Percentiles rank a stretch among this genome's conserved stretches.
Evolutionary conservation across 2,797 vertebrate genomes (phyloP).

Genomic region (Ctenochaetus hawaiiensis): DNA sequence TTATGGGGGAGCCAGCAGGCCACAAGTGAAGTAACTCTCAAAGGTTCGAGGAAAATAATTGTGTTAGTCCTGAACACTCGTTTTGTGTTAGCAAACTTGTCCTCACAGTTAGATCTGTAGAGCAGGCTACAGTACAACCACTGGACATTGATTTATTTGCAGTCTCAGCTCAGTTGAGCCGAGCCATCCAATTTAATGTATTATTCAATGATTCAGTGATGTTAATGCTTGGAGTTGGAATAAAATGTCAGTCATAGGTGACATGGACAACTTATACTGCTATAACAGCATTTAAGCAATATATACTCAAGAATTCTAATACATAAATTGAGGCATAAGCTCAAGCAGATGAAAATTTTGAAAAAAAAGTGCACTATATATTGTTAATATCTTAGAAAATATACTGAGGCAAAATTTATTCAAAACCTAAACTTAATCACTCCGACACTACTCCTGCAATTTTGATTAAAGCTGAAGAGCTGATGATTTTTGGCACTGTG

Average conservation of each 20-base stretch:
- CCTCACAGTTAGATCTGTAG: constrained; percentile 39
- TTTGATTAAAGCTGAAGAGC: constrained; percentile 47
- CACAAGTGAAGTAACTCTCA: constrained; percentile 66
- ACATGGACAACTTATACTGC: constrained; percentile 8
- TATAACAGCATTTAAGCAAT: constrained; percentile 4
- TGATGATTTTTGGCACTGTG: constrained; percentile 36
- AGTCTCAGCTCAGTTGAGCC: constrained; percentile 52
- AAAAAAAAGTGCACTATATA: background rate
- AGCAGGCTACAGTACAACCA: constrained; percentile 30
- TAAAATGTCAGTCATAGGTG: constrained; percentile 31
- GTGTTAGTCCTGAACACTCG: constrained; percentile 59
- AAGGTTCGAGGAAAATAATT: constrained; percentile 69
- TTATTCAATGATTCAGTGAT: constrained; percentile 47
- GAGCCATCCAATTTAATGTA: constrained; percentile 49
- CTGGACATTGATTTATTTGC: constrained; percentile 63
- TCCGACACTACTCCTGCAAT: constrained; percentile 27
- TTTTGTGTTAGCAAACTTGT: constrained; percentile 62
- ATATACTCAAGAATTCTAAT: constrained; percentile 1
- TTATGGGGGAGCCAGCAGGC: constrained; percentile 56
- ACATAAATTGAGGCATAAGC: background rate
- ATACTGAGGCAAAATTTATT: background rate
- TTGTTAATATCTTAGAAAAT: constrained; percentile 13
- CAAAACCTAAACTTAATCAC: constrained; percentile 16
- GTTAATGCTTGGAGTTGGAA: constrained; percentile 32
- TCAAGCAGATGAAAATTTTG: background rate